Evolutionary conservation across 2,113 vertebrate genomes (phyloP).

Genomic region (Euleptes europaea): DNA sequence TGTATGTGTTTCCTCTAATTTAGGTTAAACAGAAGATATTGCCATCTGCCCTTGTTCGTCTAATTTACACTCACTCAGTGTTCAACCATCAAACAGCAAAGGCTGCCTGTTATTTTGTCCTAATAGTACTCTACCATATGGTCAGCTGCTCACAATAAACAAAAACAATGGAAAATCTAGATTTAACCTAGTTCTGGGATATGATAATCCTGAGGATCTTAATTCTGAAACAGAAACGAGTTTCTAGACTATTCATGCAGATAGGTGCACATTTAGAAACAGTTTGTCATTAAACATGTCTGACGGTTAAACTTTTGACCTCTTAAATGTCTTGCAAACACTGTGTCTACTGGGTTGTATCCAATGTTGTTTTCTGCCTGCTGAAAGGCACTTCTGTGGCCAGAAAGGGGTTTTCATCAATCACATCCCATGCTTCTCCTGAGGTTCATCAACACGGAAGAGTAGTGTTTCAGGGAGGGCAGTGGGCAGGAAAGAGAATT

Average conservation of each 20-base stretch:
- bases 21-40: neutral
- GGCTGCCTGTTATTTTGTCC: neutral
- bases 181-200: conserved; percentile 27
- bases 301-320: neutral
- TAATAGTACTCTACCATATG: conserved; percentile 19
- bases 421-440: no score
- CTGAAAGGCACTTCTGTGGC: no score
- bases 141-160: conserved; percentile 4
- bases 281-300: conserved; percentile 1
- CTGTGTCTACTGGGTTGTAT: neutral
- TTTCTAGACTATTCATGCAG: neutral
- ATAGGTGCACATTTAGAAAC: neutral
- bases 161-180: neutral
- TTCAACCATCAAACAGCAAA: neutral
- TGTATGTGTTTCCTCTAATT: neutral
- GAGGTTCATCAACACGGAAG: no score
- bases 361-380: no score
- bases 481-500: no score
- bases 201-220: neutral
- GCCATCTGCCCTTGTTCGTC: neutral
- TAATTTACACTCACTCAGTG: conserved; percentile 18
- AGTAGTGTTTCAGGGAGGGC: no score
- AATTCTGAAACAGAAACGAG: conserved; percentile 7
- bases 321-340: neutral
- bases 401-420: no score